Base-by-base conservation (phyloP, 2,113 vertebrate species). In the Regulus satrapa region DNA sequence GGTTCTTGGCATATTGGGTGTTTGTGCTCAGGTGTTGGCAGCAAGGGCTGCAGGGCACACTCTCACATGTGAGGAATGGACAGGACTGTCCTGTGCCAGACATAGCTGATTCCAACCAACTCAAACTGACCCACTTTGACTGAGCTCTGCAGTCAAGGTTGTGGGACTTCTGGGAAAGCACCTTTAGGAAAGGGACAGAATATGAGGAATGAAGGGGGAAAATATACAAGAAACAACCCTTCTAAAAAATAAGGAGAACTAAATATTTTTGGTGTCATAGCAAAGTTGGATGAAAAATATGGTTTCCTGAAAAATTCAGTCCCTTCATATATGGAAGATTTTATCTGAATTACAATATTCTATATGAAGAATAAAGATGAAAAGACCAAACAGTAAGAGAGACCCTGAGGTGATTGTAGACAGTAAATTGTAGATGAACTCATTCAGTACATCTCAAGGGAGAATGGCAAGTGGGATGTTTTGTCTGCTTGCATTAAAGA, bases 11-110 rank as follows among this genome's bases (percentile, higher is more conserved):
- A 17, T 18, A 4, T 3, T 25, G 10, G 12, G 3, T 72, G 18
- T 18, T 43, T 17, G 9, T 68, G 34, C 23, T 14, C 1, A 32
- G 34, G 28, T 5, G 1, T 4, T 85, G 55, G 17, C 51, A 52
- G 13, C 0, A 3, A 7, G 6, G 23, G 2, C 29, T 71, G 25
- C 32, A 41, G 29, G 21, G 29, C 1, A 5, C 23, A 10, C 6
- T 49, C 29, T 55, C n/a, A n/a, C n/a, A n/a, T n/a, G 14, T 29
- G 8, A 46, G 16, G 46, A 46, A 18, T 16, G 32, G 28, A 16
- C 68, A 67, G n/a, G 38, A 25, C 6, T 52, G 24, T n/a, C 61
- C 32, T 45, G 45, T n/a, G 52, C 52, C 45, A 59, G n/a, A 10
- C 1, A 5, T 10, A 24, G 12, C 10, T 10, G 2, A 40, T 29